These are phyloP conservation scores for Antedon mediterranea DNA, from an alignment of 53 echinoderm and acorn worm genomes.

Conservation along the genomic window DNA sequence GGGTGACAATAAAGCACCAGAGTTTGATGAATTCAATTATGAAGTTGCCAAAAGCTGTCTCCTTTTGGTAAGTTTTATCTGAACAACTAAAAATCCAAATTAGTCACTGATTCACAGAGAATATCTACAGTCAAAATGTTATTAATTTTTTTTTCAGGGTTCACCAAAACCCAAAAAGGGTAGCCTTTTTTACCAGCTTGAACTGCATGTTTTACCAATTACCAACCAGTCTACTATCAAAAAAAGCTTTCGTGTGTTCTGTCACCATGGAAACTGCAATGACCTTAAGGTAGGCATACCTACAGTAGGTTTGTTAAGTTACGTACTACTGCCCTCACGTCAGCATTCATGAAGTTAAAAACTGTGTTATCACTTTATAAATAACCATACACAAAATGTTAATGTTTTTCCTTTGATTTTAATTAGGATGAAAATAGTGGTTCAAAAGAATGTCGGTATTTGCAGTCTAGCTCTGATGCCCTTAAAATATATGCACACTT, in stretches of 20 bases:
- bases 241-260: conserved; percentile 21
- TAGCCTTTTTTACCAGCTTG: conserved; percentile 21
- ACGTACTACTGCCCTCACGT: too few relatives aligned
- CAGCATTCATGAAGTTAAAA: too few relatives aligned
- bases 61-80: conserved; percentile 7
- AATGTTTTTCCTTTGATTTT: neutral
- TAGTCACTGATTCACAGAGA: too few relatives aligned
- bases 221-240: neutral
- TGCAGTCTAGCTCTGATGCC: conserved; percentile 27
- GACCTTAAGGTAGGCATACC: conserved; percentile 31
- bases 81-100: too few relatives aligned
- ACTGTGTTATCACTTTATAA: too few relatives aligned
- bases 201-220: conserved; percentile 26
- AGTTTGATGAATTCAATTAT: conserved; percentile 24
- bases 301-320: too few relatives aligned
- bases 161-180: neutral
- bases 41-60: conserved; percentile 30
- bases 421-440: conserved; percentile 57
- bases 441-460: conserved; percentile 29
- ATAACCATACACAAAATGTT: too few relatives aligned
- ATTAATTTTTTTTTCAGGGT: neutral
- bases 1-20: conserved; percentile 13
- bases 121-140: neutral
- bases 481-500: conserved; percentile 27
- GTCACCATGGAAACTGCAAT: conserved; percentile 21